Evolutionary conservation across 2,888 invertebrate genomes (phyloP), one percentile per base, ranked within the genome.

Genomic region (Trachelus troglodyta): DNA sequence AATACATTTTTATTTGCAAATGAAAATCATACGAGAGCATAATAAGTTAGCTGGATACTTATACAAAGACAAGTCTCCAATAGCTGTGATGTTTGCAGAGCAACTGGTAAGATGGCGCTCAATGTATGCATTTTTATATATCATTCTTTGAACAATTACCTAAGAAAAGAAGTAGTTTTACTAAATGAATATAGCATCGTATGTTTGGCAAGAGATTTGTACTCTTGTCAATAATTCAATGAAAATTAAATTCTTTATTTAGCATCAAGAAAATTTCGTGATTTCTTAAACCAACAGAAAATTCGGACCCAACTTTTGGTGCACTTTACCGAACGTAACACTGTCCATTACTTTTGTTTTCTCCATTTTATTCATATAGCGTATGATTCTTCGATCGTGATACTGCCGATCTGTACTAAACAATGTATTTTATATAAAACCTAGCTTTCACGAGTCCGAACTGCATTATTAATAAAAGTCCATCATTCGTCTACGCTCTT

Each of bases 401-500:
- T 34, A 34, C 40, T 73, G 73, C 34, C 73, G 76, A 73, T 73
- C 76, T 73, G 33, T 3, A 40, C 71, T 83, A 77, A 74, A 79
- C 80, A 81, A 81, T 84, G 81, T 88, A 86, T 87, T 87, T 89
- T 85, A 75, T 85, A 87, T 80, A 78, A 79, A 81, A 82, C 77
- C 74, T 77, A 77, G 68, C 75, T 75, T 76, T 73, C 69, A 73
- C 78, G 76, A 80, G 76, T 79, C 79, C 73, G 75, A 75, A 81
- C 74, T 80, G 78, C 83, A 78, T 85, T 81, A 80, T 79, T 83
- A 86, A 85, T 83, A 85, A 81, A 80, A 76, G 74, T 37, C 73
- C 69, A 78, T 69, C 69, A 79, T 69, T 76, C 73, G 69, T 34
- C 71, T 23, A 31, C 15, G 12, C 31, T 71, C 23, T 31, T 71